Evolutionary conservation across 1,140 invertebrate species (phyloP).

Genomic region (Diorhabda sublineata): DNA sequence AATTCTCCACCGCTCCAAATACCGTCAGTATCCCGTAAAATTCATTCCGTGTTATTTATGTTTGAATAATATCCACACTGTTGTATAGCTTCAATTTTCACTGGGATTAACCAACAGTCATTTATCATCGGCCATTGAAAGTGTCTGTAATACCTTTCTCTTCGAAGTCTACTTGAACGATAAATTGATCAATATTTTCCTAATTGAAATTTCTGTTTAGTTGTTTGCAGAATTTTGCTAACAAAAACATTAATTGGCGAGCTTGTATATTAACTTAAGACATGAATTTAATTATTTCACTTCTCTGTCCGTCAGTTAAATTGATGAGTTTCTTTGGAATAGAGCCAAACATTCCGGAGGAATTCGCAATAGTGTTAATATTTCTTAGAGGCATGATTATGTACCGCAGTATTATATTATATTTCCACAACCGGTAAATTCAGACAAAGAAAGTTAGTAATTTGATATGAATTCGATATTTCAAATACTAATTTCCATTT

Average conservation of each 20-base stretch:
- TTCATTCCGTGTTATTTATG: neutral
- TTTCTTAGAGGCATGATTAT: too few species aligned
- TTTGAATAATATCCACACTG: conserved; percentile 2
- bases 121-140: neutral
- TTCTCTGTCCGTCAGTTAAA: neutral
- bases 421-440: too few species aligned
- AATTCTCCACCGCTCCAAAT: too few species aligned
- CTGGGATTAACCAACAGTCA: neutral
- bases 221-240: neutral
- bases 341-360: too few species aligned
- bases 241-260: neutral
- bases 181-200: conserved; percentile 1
- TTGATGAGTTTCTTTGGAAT: neutral
- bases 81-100: neutral
- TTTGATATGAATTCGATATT: too few species aligned
- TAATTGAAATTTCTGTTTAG: neutral
- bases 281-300: neutral
- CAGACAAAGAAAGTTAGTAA: too few species aligned
- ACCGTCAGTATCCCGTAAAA: neutral
- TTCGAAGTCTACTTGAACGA: neutral
- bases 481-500: too few species aligned
- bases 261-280: neutral
- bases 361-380: too few species aligned
- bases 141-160: neutral
- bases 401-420: too few species aligned